A percentile compares a stretch with the other conserved stretches of the same genome.
These are phyloP conservation scores for Erpornis zantholeuca DNA, from an alignment of 2,113 vertebrate species.

Conservation along the genomic window DNA sequence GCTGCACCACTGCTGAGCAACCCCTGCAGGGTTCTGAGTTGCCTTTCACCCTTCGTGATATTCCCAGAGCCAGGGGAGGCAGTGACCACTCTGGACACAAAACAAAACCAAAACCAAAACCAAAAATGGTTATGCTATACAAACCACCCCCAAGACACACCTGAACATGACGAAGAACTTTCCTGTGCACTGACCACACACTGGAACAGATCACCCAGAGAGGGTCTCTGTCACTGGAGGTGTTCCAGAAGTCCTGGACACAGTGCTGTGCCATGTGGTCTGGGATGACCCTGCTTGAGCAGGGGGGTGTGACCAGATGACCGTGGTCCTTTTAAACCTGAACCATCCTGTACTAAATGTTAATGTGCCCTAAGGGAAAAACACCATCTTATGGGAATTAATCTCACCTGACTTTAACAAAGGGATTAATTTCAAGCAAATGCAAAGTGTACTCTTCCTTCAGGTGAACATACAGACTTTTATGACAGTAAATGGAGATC, in stretches of 20 bases:
- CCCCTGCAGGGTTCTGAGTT: background rate
- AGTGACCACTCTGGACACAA: background rate
- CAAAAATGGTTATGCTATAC: background rate
- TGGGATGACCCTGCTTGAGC: background rate
- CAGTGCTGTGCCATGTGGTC: background rate
- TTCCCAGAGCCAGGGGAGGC: background rate
- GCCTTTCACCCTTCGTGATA: too few relatives aligned
- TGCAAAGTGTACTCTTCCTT: background rate
- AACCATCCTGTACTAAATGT: background rate
- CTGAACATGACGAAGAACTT: background rate
- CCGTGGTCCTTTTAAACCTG: background rate
- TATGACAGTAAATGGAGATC: background rate
- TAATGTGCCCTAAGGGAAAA: background rate
- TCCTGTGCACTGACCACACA: background rate
- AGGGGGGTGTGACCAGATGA: background rate
- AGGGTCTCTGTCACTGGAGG: background rate
- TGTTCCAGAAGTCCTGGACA: too few relatives aligned
- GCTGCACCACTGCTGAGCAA: accelerated
- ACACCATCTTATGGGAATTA: background rate
- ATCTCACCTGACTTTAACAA: background rate
- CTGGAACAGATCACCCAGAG: background rate
- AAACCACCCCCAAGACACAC: background rate
- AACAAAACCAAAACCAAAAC: background rate
- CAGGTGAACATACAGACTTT: background rate
- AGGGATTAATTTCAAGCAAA: background rate